Percentiles rank a stretch among this genome's conserved stretches.
phyloP scores from a whole-genome alignment of 1,140 invertebrate genomes.

The Schlechtendalia chinensis region DNA sequence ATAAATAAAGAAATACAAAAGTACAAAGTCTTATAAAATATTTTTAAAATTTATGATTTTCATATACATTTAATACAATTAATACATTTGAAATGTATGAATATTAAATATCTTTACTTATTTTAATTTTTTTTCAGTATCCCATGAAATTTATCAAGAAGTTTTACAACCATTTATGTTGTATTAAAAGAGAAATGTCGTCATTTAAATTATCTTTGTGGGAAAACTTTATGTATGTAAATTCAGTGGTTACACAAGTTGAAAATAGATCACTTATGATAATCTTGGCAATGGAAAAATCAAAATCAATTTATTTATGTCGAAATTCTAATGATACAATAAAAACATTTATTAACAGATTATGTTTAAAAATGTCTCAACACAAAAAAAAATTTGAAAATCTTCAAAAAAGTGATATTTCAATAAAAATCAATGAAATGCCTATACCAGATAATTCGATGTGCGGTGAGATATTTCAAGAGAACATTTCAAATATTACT shows the following conservation, averaged over 20 bases:
- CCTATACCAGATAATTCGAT: neutral
- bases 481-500: neutral
- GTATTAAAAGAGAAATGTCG: conserved; percentile 20
- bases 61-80: too few relatives aligned
- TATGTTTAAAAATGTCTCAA: neutral
- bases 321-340: neutral
- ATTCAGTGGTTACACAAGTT: neutral
- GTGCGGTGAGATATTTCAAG: conserved; percentile 9
- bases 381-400: neutral
- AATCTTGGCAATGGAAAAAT: neutral
- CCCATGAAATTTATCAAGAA: conserved; percentile 15
- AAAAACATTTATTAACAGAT: neutral
- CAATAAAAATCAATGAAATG: neutral
- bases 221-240: conserved; percentile 26
- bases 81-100: too few relatives aligned
- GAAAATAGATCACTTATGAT: neutral
- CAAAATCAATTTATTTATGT: neutral
- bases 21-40: too few relatives aligned
- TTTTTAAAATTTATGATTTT: too few relatives aligned
- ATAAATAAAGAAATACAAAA: too few relatives aligned
- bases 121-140: neutral
- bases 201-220: conserved; percentile 19
- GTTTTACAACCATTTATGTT: neutral
- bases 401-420: neutral
- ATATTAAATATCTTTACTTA: neutral